These are phyloP conservation scores for Drosophila elegans DNA, from an alignment of 1,140 invertebrate genomes.

Conservation along the genomic window DNA sequence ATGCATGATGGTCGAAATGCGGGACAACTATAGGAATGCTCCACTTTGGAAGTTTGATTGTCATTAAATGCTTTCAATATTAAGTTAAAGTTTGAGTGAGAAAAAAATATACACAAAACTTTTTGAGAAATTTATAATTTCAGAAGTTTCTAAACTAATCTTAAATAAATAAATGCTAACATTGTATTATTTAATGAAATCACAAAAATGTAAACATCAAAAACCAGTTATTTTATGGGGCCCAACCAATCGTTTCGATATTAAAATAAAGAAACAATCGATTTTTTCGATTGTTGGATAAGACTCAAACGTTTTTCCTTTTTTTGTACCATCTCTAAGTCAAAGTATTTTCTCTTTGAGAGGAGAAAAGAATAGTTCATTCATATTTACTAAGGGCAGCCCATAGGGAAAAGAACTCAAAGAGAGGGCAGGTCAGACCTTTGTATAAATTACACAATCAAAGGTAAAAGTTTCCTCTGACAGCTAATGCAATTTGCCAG, in stretches of 20 bases:
- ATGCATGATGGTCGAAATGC: constrained; percentile 58
- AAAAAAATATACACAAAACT: no score
- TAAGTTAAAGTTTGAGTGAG: no score
- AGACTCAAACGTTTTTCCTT: background rate
- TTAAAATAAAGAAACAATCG: background rate
- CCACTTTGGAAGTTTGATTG: background rate
- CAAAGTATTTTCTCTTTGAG: constrained; percentile 18
- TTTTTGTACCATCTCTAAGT: no score
- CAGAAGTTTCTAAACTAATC: no score
- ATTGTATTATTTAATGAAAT: no score
- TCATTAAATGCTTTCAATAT: background rate
- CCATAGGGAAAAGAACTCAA: constrained; percentile 6
- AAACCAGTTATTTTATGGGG: no score
- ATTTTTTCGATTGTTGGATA: background rate
- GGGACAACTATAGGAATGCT: constrained; percentile 38
- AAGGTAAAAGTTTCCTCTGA: constrained; percentile 35
- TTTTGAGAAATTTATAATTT: no score
- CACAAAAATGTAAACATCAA: no score
- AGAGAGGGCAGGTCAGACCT: constrained; percentile 25
- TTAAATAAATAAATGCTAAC: no score
- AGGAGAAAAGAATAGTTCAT: constrained; percentile 8
- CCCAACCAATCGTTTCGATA: background rate
- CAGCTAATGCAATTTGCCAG: constrained; percentile 74
- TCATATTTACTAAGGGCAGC: constrained; percentile 11
- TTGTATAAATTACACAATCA: constrained; percentile 67